Evolutionary conservation across 2,888 invertebrate genomes (phyloP), one percentile per base, ranked within the genome.

Genomic region (Parascotia fuliginaria): DNA sequence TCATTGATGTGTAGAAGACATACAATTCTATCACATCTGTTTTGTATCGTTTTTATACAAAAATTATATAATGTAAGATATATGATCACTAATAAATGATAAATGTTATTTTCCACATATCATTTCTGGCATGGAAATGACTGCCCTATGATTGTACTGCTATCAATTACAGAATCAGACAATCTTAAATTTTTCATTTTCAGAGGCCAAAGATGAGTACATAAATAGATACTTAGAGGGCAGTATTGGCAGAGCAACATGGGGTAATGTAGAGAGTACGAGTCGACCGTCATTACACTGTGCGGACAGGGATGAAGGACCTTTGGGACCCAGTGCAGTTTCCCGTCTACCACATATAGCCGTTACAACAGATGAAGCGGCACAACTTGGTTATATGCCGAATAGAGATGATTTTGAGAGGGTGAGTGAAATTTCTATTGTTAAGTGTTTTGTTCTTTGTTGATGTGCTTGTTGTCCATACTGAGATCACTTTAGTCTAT

Each of bases 361-460:
- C 68, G 94, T 97, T 43, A 94, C 95, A 7, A 87, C 94, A 0
- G 97, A 98, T 77, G 98, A 99, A 87, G 97, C 98, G 24, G 93
- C 95, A 27, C 96, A 97, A 73, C 92, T 99, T 7, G 97, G 98
- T 1, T 99, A 98, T 77, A 98, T 98, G 97, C 97, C 98, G 1
- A 96, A 97, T 78, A 94, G 98, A 78, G 98, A 98, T 93, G 98
- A 98, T 81, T 99, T 98, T 93, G 98, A 98, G 92, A 94, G 97
- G 85, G 97, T 97, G 86, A 36, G 44, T 2, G 14, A 22, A n/a
- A 14, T 13, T 14, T 9, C 9, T 31, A 19, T 7, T 13, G 7
- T 7, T 29, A 29, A 5, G 5, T 12, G 4, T 29, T 4, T 5
- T 19, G 2, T 3, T 19, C 2, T 5, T 19, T 3, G 19, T 19